Evolutionary conservation across 2,113 vertebrate genomes (phyloP).

Genomic region (Neodon shergylaensis): DNA sequence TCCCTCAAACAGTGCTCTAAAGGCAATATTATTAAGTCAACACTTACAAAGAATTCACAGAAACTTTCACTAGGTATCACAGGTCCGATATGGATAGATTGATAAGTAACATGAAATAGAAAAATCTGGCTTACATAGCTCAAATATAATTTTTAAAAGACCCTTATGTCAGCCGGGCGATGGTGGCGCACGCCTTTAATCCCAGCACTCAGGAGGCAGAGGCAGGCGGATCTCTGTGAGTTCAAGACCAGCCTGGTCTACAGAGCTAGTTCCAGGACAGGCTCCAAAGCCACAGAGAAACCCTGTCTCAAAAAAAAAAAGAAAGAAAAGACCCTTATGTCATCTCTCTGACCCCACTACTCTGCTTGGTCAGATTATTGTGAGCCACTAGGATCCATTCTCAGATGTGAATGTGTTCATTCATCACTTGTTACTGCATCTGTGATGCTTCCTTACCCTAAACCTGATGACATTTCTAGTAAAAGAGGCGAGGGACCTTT

Average conservation of each 20-base stretch:
- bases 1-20: not conserved
- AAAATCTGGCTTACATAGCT: not conserved
- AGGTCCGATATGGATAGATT: not conserved
- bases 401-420: not conserved
- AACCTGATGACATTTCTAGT: too few relatives aligned
- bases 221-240: too few relatives aligned
- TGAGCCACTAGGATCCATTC: not conserved
- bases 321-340: not conserved
- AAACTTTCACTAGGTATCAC: not conserved
- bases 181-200: too few relatives aligned
- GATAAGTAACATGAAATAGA: not conserved
- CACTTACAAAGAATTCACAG: not conserved
- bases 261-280: too few relatives aligned
- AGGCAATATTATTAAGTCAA: not conserved
- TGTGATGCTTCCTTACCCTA: too few relatives aligned
- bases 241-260: too few relatives aligned
- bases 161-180: not conserved
- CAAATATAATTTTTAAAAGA: not conserved
- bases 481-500: too few relatives aligned
- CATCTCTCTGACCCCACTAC: not conserved
- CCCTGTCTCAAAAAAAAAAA: too few relatives aligned
- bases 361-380: slow-evolving; percentile 1
- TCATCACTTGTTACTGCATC: not conserved
- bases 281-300: too few relatives aligned
- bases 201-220: too few relatives aligned